phyloP scores from a whole-genome alignment of 2,888 invertebrate genomes.

The Papilio elwesi region DNA sequence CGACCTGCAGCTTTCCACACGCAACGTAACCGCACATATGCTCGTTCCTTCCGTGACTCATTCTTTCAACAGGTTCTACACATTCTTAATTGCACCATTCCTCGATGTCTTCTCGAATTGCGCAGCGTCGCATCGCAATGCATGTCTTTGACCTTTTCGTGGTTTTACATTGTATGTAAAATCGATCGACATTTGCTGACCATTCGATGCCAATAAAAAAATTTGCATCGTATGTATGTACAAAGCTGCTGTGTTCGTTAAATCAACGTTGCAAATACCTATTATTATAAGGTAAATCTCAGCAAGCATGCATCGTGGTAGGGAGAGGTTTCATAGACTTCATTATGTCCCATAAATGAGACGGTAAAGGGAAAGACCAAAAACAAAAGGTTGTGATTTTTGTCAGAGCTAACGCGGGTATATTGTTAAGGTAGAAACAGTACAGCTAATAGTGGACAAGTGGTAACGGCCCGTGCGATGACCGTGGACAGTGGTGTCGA shows the following conservation, averaged over 20 bases:
- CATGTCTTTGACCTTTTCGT: constrained; percentile 40
- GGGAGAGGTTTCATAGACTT: neutral
- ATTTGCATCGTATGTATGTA: neutral
- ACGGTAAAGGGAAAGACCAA: neutral
- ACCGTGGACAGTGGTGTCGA: constrained; percentile 62
- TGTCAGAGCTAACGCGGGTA: constrained; percentile 28
- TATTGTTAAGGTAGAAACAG: constrained; percentile 2
- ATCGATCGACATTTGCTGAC: constrained; percentile 42
- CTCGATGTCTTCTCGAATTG: constrained; percentile 34
- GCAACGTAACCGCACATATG: constrained; percentile 59
- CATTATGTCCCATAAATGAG: neutral
- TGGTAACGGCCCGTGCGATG: constrained; percentile 44
- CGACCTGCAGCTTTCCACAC: constrained; percentile 51
- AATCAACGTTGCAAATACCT: neutral
- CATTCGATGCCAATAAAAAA: constrained; percentile 37
- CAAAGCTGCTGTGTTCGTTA: neutral
- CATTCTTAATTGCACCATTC: constrained; percentile 45
- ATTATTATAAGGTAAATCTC: too few relatives aligned
- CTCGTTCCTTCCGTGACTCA: constrained; percentile 49
- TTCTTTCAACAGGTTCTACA: constrained; percentile 56
- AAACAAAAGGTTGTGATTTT: neutral
- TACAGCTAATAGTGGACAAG: constrained; percentile 38
- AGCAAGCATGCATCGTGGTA: too few relatives aligned
- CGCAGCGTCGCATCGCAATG: constrained; percentile 35
- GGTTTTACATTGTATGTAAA: constrained; percentile 44